Conservation (phyloP, 2,113 vertebrate genomes). For the Synchiropus splendidus region DNA sequence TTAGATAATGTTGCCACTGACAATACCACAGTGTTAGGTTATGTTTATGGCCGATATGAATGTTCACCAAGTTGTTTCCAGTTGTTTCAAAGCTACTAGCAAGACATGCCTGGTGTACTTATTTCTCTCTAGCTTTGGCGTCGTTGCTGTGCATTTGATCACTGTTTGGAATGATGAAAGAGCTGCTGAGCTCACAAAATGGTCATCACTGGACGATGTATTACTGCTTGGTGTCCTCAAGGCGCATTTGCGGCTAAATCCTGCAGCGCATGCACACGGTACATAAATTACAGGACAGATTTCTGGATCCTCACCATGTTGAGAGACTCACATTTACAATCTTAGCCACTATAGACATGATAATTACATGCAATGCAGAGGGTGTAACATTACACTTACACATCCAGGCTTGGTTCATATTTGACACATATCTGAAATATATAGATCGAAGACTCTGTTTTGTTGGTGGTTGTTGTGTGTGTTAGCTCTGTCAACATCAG, state of each 20-base stretch:
- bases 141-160: slow-evolving; percentile 16
- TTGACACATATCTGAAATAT: too few relatives aligned
- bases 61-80: slow-evolving; percentile 8
- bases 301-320: slow-evolving; percentile 1
- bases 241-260: slow-evolving; percentile 3
- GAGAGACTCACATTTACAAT: slow-evolving; percentile 8
- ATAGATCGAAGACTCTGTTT: too few relatives aligned
- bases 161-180: slow-evolving; percentile 11
- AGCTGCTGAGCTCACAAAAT: slow-evolving; percentile 23
- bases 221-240: not conserved
- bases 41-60: slow-evolving; percentile 7
- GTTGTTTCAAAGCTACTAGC: slow-evolving; percentile 7
- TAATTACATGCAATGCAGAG: not conserved
- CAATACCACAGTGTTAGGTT: slow-evolving; percentile 7
- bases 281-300: slow-evolving; percentile 21
- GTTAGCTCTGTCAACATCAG: too few relatives aligned
- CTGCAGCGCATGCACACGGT: slow-evolving; percentile 13
- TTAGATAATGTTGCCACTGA: slow-evolving; percentile 1
- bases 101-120: slow-evolving; percentile 4
- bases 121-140: not conserved
- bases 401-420: too few relatives aligned
- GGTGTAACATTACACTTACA: too few relatives aligned
- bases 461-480: too few relatives aligned
- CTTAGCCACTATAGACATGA: slow-evolving; percentile 5
- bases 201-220: slow-evolving; percentile 16